Evolutionary conservation across 2,113 vertebrate species (phyloP).

Genomic region (Semicossyphus pulcher): DNA sequence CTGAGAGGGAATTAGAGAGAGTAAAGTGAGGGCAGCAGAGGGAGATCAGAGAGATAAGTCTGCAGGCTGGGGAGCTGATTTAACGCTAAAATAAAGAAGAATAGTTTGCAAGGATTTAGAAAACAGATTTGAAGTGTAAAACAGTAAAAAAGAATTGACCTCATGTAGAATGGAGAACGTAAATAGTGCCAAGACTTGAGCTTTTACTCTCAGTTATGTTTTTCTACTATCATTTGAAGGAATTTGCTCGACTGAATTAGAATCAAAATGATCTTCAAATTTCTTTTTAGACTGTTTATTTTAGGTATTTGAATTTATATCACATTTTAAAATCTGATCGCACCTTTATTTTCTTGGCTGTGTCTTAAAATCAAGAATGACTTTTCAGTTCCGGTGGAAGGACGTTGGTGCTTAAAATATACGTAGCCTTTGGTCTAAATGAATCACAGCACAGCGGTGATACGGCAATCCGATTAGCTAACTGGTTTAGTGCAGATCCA

Average conservation of each 20-base stretch:
- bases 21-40: not conserved
- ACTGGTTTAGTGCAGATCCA: conserved; percentile 80
- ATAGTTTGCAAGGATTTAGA: not conserved
- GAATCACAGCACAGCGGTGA: conserved; percentile 69
- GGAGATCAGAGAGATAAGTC: not conserved
- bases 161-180: not conserved
- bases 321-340: not conserved
- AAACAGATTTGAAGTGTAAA: not conserved
- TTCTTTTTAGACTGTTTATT: no score
- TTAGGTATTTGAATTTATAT: not conserved
- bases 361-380: conserved; percentile 20
- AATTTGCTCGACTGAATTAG: no score
- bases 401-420: conserved; percentile 75
- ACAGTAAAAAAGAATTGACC: not conserved
- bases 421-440: conserved; percentile 74
- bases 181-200: not conserved
- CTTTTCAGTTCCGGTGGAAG: conserved; percentile 61
- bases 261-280: no score
- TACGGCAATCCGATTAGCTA: conserved; percentile 82
- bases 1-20: not conserved
- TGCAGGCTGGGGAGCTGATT: not conserved
- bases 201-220: not conserved
- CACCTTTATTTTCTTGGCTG: not conserved
- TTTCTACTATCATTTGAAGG: no score
- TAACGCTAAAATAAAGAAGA: not conserved